phyloP scores from a whole-genome alignment of 2,797 vertebrate genomes.

The Telmatherina bonti region DNA sequence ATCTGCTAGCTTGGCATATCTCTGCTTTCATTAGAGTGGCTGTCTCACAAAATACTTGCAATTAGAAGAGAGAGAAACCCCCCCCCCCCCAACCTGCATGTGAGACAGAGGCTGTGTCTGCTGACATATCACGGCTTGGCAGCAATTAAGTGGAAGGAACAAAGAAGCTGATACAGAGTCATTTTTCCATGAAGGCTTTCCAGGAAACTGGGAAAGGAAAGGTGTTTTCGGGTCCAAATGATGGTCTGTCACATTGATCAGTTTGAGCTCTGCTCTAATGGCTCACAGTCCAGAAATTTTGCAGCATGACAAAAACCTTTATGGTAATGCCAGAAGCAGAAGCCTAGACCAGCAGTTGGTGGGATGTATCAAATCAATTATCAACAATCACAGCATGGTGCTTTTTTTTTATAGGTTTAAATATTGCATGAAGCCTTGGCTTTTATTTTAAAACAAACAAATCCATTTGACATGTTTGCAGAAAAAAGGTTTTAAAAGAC shows the following conservation, averaged over 20 bases:
- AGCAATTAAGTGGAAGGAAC: constrained; percentile 71
- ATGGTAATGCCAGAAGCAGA: constrained; percentile 41
- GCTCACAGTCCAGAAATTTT: constrained; percentile 35
- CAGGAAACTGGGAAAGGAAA: constrained; percentile 56
- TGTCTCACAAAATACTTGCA: constrained; percentile 55
- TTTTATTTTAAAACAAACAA: constrained; percentile 31
- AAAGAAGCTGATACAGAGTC: constrained; percentile 63
- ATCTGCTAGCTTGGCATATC: constrained; percentile 50
- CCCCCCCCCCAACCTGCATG: constrained; percentile 35
- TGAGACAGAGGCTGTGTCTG: constrained; percentile 45
- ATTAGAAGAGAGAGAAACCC: constrained; percentile 58
- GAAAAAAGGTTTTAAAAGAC: constrained; percentile 24
- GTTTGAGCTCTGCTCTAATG: constrained; percentile 36
- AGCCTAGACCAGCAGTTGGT: constrained; percentile 23
- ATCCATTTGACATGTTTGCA: constrained; percentile 37
- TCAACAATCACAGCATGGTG: constrained; percentile 24
- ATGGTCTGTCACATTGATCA: constrained; percentile 48
- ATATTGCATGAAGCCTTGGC: constrained; percentile 10
- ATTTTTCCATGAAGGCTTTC: constrained; percentile 57
- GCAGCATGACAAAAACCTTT: constrained; percentile 40
- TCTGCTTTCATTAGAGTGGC: constrained; percentile 55
- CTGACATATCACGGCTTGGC: constrained; percentile 54
- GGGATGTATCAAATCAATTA: constrained; percentile 54
- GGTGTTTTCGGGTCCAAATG: constrained; percentile 57
- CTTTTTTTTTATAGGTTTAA: constrained; percentile 28